phyloP scores from a whole-genome alignment of 2,888 invertebrate species.

The Athetis lepigone region DNA sequence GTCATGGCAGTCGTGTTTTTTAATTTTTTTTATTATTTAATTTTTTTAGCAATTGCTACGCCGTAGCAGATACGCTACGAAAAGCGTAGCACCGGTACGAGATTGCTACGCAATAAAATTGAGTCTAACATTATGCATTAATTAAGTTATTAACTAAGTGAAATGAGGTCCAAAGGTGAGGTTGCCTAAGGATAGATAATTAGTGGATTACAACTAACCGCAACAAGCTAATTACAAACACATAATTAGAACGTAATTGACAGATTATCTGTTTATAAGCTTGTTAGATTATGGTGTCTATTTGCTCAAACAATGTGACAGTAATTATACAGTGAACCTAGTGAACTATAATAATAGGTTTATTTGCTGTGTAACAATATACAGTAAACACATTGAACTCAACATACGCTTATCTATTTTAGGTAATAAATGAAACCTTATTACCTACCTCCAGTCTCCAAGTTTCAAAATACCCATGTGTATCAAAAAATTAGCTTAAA shows the following conservation, averaged over 20 bases:
- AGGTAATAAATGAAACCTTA: too few species aligned
- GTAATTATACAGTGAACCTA: neutral
- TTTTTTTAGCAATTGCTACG: too few species aligned
- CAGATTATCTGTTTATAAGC: slow-evolving; percentile 24
- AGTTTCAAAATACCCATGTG: too few species aligned
- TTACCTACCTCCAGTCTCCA: too few species aligned
- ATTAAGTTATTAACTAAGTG: neutral
- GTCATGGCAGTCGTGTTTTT: too few species aligned
- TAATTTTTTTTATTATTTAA: too few species aligned
- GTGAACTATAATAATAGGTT: neutral
- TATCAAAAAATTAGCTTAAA: too few species aligned
- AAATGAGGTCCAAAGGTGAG: neutral
- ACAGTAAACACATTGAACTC: too few species aligned
- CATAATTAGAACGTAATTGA: slow-evolving; percentile 43
- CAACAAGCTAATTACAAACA: slow-evolving; percentile 26
- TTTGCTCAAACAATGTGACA: slow-evolving; percentile 6
- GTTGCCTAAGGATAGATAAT: slow-evolving; percentile 19
- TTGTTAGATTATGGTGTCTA: slow-evolving; percentile 5
- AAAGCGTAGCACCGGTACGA: slow-evolving; percentile 12
- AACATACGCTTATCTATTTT: too few species aligned
- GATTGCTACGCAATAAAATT: neutral
- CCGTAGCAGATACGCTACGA: slow-evolving; percentile 21
- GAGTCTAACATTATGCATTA: neutral
- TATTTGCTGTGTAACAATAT: neutral
- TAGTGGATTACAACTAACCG: slow-evolving; percentile 7